These are phyloP conservation scores for Morone saxatilis DNA, from an alignment of 2,113 vertebrate species.

Conservation along the genomic window DNA sequence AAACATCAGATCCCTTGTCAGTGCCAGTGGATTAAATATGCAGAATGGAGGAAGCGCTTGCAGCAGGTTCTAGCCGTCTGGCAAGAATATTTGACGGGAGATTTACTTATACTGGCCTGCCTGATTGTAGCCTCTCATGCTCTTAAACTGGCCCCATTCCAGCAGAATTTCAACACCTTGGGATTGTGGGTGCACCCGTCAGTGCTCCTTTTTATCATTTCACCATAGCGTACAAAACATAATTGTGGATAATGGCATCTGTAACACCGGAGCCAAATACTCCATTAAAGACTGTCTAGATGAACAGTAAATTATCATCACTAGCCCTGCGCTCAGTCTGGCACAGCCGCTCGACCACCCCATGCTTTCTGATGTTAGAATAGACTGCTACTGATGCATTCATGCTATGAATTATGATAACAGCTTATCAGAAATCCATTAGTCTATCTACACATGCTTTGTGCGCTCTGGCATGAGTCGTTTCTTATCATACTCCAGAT, in stretches of 20 bases:
- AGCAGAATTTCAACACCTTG: slow-evolving; percentile 41
- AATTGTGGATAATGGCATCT: slow-evolving; percentile 75
- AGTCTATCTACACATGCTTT: slow-evolving; percentile 58
- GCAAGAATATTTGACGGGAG: slow-evolving; percentile 13
- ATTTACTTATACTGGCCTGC: background rate
- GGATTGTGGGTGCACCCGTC: slow-evolving; percentile 8
- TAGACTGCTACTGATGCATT: slow-evolving; percentile 57
- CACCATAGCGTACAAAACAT: slow-evolving; percentile 54
- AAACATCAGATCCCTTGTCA: slow-evolving; percentile 64
- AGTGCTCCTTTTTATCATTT: slow-evolving; percentile 53
- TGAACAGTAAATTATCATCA: slow-evolving; percentile 60
- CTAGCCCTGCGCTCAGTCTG: slow-evolving; percentile 6
- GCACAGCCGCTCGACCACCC: slow-evolving; percentile 15
- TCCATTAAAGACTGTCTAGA: slow-evolving; percentile 73
- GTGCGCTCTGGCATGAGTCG: slow-evolving; percentile 34
- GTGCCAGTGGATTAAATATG: slow-evolving; percentile 69
- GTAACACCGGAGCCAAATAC: slow-evolving; percentile 71
- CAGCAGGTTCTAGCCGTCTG: slow-evolving; percentile 26
- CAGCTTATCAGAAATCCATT: slow-evolving; percentile 72
- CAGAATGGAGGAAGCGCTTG: slow-evolving; percentile 36
- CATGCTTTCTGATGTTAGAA: slow-evolving; percentile 51
- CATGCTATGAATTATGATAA: slow-evolving; percentile 60
- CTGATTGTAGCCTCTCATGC: background rate
- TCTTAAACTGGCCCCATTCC: slow-evolving; percentile 26
- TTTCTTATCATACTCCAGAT: slow-evolving; percentile 50